These are phyloP conservation scores for Actinia tenebrosa DNA, from an alignment of 64 coral and sea anemone genomes.

Conservation along the genomic window DNA sequence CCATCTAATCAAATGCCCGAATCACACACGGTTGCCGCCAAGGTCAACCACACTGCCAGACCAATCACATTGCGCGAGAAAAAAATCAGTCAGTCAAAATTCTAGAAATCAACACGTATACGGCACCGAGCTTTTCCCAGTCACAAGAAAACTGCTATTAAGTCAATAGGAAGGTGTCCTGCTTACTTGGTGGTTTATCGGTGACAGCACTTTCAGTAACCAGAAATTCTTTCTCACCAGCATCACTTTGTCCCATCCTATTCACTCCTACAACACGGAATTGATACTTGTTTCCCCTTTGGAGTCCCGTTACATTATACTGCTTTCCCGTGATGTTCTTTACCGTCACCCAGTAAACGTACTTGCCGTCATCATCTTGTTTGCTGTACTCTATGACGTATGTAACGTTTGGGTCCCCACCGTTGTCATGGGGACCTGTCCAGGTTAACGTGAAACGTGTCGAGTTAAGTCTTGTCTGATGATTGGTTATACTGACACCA, in stretches of 20 bases:
- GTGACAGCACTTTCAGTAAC: slow-evolving; percentile 2
- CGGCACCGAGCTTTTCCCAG: no score
- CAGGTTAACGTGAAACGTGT: slow-evolving; percentile 60
- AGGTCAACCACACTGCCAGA: no score
- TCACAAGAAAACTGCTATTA: no score
- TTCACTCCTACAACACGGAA: slow-evolving; percentile 66
- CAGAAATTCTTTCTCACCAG: slow-evolving; percentile 59
- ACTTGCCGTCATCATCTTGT: slow-evolving; percentile 35
- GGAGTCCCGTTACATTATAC: slow-evolving; percentile 55
- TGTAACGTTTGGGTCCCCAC: slow-evolving; percentile 54
- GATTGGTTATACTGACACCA: slow-evolving; percentile 68
- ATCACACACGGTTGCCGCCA: no score
- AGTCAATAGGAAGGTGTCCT: no score
- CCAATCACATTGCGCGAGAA: no score
- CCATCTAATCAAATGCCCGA: no score
- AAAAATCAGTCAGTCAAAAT: no score
- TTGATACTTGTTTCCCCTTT: slow-evolving; percentile 40
- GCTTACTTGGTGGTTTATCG: neutral
- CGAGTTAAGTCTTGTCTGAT: slow-evolving; percentile 49
- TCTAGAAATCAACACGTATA: no score
- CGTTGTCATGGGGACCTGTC: slow-evolving; percentile 57
- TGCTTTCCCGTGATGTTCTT: slow-evolving; percentile 43
- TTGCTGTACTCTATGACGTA: slow-evolving; percentile 77
- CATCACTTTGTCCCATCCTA: slow-evolving; percentile 50
- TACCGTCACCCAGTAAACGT: slow-evolving; percentile 56